A percentile compares a stretch with the other conserved stretches of the same genome.
These are phyloP conservation scores for Tetramorium parvispinum DNA, from an alignment of 1,140 invertebrate genomes.

Conservation along the genomic window DNA sequence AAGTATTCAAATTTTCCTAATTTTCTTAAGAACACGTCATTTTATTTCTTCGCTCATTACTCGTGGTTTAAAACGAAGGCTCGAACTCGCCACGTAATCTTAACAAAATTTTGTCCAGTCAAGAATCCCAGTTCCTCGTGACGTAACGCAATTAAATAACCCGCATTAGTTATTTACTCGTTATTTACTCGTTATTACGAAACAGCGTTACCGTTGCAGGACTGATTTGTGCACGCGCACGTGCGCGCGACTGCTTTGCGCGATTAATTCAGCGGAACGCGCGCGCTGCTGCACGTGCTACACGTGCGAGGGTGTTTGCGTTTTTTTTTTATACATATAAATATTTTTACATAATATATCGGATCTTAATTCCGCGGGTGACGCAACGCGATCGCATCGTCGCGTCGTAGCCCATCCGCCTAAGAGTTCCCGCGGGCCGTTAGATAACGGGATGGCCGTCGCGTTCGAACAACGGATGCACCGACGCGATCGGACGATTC, in stretches of 20 bases:
- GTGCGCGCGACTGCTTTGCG: background rate
- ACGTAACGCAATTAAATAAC: conserved; percentile 17
- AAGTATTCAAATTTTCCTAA: background rate
- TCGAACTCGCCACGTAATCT: background rate
- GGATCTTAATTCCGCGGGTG: conserved; percentile 37
- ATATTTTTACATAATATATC: conserved; percentile 49
- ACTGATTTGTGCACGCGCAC: background rate
- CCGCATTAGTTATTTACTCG: background rate
- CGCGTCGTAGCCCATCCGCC: background rate
- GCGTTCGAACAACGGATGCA: conserved; percentile 38
- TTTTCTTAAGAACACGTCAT: background rate
- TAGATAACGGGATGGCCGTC: conserved; percentile 55
- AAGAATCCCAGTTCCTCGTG: background rate
- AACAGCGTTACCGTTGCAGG: background rate
- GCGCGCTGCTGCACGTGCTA: background rate
- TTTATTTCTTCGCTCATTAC: background rate
- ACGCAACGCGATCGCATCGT: conserved; percentile 19
- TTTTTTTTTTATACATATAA: background rate
- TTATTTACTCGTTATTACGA: background rate
- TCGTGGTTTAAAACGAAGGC: background rate
- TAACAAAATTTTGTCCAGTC: background rate
- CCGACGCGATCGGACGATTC: background rate
- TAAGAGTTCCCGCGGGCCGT: conserved; percentile 23
- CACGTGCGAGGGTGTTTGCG: background rate
- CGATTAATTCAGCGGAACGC: conserved; percentile 41